phyloP scores from a whole-genome alignment of 2,888 invertebrate species.

The Agrochola lota region DNA sequence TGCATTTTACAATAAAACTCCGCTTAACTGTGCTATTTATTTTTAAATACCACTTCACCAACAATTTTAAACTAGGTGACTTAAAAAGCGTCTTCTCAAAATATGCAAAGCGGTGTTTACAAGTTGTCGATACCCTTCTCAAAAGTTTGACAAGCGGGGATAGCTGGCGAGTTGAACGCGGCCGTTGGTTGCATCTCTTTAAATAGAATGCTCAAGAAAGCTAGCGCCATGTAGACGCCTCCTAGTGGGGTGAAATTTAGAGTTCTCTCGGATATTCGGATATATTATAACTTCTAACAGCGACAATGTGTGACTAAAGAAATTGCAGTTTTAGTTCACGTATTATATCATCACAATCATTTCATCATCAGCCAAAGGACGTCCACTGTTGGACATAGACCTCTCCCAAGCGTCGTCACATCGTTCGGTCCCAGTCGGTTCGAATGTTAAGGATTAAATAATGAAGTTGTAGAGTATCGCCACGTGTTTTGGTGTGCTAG shows the following conservation, averaged over 20 bases:
- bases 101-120: conserved; percentile 37
- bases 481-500: too few relatives aligned
- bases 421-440: neutral
- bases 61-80: conserved; percentile 23
- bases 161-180: conserved; percentile 8
- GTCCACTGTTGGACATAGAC: neutral
- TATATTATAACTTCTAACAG: neutral
- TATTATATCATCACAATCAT: neutral
- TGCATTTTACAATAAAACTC: neutral
- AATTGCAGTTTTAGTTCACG: neutral
- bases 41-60: conserved; percentile 8
- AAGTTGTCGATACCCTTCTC: conserved; percentile 42
- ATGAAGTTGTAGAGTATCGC: too few relatives aligned
- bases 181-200: conserved; percentile 30
- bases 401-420: neutral
- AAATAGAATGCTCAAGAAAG: conserved; percentile 27
- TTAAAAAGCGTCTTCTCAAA: conserved; percentile 15
- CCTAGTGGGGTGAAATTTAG: neutral
- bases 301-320: neutral
- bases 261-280: conserved; percentile 2
- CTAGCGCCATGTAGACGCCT: conserved; percentile 21
- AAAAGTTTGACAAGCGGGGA: conserved; percentile 34
- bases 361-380: neutral
- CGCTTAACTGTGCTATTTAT: too few relatives aligned
- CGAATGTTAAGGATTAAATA: too few relatives aligned